Percentiles rank a stretch among this genome's conserved stretches.
These are phyloP conservation scores for Sternarchorhynchus goeldii DNA, from an alignment of 2,797 vertebrate genomes.

Conservation along the genomic window DNA sequence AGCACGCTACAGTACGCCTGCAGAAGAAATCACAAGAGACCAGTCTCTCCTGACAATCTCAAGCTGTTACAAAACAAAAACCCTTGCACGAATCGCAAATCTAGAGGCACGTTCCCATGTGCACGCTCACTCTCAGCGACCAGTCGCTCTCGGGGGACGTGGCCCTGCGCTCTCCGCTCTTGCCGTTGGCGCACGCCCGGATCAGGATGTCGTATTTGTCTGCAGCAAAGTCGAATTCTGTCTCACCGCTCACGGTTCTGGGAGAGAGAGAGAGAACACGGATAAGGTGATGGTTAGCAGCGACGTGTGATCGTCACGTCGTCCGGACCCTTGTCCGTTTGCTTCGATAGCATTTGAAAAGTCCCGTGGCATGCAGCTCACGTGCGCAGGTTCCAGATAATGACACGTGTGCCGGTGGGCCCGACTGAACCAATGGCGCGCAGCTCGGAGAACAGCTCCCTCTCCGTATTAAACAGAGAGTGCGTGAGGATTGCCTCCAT, in stretches of 20 bases:
- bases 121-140: conserved; percentile 80
- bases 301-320: too few relatives aligned
- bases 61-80: not conserved
- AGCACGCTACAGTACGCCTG: conserved; percentile 94
- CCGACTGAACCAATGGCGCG: conserved; percentile 67
- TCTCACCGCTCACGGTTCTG: conserved; percentile 67
- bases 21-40: not conserved
- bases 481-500: conserved; percentile 81
- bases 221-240: conserved; percentile 86
- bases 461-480: conserved; percentile 80
- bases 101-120: not conserved
- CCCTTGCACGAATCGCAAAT: not conserved
- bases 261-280: conserved; percentile 4
- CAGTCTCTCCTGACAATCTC: not conserved
- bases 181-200: conserved; percentile 52
- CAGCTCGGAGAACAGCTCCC: conserved; percentile 81
- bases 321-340: too few relatives aligned
- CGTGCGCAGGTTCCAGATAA: conserved; percentile 92
- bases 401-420: conserved; percentile 86
- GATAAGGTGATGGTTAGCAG: too few relatives aligned
- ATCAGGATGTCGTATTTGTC: conserved; percentile 90
- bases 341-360: too few relatives aligned
- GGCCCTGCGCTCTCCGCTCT: conserved; percentile 69
- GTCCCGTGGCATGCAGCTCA: conserved; percentile 56
- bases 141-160: conserved; percentile 80